These are phyloP conservation scores for Torymus auratus DNA, from an alignment of 2,888 invertebrate genomes.

Conservation along the genomic window DNA sequence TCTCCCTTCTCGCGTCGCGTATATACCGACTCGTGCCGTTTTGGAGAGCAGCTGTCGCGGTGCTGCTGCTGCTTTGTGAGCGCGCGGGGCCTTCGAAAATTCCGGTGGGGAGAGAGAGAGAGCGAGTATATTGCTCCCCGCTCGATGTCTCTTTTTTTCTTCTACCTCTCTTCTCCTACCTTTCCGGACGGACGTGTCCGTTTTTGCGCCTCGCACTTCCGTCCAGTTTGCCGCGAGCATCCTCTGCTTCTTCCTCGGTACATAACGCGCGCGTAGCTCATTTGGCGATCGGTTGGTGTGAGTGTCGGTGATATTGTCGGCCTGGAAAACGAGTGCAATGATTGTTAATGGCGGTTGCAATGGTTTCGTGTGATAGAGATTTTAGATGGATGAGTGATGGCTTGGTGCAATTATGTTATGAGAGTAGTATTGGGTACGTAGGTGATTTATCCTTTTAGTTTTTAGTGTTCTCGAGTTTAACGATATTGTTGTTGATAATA, in stretches of 20 bases:
- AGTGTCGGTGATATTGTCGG: background rate
- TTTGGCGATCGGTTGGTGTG: background rate
- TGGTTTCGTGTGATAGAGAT: too few relatives aligned
- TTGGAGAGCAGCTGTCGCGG: slow-evolving; percentile 51
- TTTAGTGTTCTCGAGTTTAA: too few relatives aligned
- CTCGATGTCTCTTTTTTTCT: background rate
- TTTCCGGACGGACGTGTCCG: background rate
- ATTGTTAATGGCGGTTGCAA: too few relatives aligned
- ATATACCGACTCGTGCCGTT: background rate
- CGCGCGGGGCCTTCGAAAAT: slow-evolving; percentile 33
- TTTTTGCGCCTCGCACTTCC: slow-evolving; percentile 24
- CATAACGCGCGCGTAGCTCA: background rate
- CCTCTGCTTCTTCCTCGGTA: background rate
- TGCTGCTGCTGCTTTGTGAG: slow-evolving; percentile 1
- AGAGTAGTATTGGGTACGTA: too few relatives aligned
- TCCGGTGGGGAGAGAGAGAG: slow-evolving; percentile 43
- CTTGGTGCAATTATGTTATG: too few relatives aligned
- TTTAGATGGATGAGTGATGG: too few relatives aligned
- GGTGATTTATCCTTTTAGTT: too few relatives aligned
- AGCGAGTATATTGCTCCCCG: slow-evolving; percentile 17
- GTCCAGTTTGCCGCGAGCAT: slow-evolving; percentile 40
- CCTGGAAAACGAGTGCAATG: background rate
- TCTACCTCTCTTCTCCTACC: background rate
- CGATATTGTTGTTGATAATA: too few relatives aligned
- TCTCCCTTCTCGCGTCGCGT: slow-evolving; percentile 1